Evolutionary conservation across 2,888 invertebrate species (phyloP).

Genomic region (Cyclophora punctaria): DNA sequence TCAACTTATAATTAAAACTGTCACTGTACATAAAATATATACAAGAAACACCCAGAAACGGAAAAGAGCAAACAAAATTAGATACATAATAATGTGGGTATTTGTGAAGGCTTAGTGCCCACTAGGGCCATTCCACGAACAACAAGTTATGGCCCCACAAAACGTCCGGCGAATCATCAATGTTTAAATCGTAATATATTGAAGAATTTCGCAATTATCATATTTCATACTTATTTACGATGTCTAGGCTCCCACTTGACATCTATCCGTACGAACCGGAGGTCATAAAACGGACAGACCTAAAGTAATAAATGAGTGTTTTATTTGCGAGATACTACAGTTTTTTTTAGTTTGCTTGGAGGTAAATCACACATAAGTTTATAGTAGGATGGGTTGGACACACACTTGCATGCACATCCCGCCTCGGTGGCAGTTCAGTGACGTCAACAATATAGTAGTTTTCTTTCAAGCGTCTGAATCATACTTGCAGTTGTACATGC

Average conservation of each 20-base stretch:
- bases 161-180: constrained; percentile 71
- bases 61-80: constrained; percentile 40
- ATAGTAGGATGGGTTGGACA: no score
- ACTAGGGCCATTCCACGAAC: constrained; percentile 50
- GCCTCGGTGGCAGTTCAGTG: no score
- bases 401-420: no score
- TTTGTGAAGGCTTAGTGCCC: constrained; percentile 28
- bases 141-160: constrained; percentile 65
- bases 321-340: constrained; percentile 65
- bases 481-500: no score
- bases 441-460: no score
- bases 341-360: constrained; percentile 48
- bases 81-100: constrained; percentile 25
- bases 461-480: no score
- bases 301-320: constrained; percentile 53
- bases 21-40: no score
- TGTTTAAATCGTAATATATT: constrained; percentile 74
- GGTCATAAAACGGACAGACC: constrained; percentile 65
- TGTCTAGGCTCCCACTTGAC: constrained; percentile 66
- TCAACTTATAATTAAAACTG: no score
- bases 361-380: neutral
- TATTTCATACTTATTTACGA: constrained; percentile 74
- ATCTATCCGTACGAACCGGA: constrained; percentile 59
- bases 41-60: neutral
- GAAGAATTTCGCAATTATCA: constrained; percentile 75